phyloP scores from a whole-genome alignment of 1,140 invertebrate genomes.

The Caerostris darwini region DNA sequence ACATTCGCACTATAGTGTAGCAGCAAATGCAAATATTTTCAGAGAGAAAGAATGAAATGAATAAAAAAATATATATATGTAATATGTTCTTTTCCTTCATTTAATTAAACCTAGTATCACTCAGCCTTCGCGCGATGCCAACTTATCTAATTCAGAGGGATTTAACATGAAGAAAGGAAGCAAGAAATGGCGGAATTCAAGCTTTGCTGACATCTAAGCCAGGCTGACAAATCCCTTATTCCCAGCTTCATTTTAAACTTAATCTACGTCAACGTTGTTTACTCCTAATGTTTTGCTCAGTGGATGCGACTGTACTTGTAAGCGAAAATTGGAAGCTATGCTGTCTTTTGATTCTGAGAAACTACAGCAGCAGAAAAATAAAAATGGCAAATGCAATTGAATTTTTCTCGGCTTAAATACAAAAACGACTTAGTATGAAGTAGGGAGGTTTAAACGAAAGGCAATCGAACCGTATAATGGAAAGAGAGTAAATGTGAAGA shows the following conservation, averaged over 20 bases:
- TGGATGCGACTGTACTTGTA: background rate
- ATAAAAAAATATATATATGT: too few relatives aligned
- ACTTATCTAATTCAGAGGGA: background rate
- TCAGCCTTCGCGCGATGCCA: too few relatives aligned
- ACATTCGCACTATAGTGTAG: too few relatives aligned
- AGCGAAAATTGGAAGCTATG: background rate
- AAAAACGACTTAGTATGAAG: too few relatives aligned
- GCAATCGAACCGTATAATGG: too few relatives aligned
- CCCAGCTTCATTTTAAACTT: constrained; percentile 58
- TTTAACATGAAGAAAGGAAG: background rate
- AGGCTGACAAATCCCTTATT: constrained; percentile 41
- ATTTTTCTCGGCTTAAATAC: background rate
- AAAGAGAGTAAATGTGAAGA: too few relatives aligned
- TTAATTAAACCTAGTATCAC: too few relatives aligned
- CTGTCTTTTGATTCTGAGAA: background rate
- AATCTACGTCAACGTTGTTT: constrained; percentile 52
- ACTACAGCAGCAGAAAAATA: background rate
- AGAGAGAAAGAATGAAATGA: too few relatives aligned
- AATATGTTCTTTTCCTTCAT: too few relatives aligned
- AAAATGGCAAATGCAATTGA: background rate
- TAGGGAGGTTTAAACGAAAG: too few relatives aligned
- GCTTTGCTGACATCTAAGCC: constrained; percentile 9
- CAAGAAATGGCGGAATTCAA: background rate
- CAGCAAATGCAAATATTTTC: too few relatives aligned
- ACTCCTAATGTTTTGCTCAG: background rate